Conservation (phyloP, 2,113 vertebrate species). For the Labrus mixtus region DNA sequence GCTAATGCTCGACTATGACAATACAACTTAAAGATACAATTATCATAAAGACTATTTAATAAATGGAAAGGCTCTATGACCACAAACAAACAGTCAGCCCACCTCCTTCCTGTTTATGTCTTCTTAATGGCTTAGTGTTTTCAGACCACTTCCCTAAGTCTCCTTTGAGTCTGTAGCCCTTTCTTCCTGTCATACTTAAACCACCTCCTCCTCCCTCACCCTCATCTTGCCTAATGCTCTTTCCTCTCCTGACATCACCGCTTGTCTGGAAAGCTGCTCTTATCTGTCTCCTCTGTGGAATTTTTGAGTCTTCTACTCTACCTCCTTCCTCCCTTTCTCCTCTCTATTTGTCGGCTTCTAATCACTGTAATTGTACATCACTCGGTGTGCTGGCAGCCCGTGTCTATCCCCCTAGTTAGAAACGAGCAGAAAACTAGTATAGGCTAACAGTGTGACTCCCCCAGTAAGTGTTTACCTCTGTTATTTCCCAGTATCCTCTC, state of each 20-base stretch:
- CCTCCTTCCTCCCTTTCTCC: neutral
- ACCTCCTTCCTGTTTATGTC: neutral
- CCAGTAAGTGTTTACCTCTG: constrained; percentile 9
- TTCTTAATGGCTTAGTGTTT: constrained; percentile 19
- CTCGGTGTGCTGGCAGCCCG: neutral
- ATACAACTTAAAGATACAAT: neutral
- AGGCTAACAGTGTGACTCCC: neutral
- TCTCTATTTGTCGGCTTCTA: neutral
- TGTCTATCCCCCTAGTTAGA: neutral
- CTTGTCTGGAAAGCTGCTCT: neutral
- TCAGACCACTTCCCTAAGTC: constrained; percentile 7
- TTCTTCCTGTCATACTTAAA: constrained; percentile 5
- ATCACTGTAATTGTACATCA: too few species aligned
- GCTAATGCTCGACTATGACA: too few species aligned
- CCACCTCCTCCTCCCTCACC: neutral
- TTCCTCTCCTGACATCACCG: neutral
- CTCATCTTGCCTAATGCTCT: neutral
- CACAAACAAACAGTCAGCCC: constrained; percentile 2
- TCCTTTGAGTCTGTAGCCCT: neutral
- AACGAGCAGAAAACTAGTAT: neutral
- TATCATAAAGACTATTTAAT: too few species aligned
- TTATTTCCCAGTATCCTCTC: constrained; percentile 39
- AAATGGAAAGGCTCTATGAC: neutral
- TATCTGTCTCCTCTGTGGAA: neutral
- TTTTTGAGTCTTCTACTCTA: neutral